Conservation (phyloP, 2,113 vertebrate genomes). For the Cephalopholis sonnerati region DNA sequence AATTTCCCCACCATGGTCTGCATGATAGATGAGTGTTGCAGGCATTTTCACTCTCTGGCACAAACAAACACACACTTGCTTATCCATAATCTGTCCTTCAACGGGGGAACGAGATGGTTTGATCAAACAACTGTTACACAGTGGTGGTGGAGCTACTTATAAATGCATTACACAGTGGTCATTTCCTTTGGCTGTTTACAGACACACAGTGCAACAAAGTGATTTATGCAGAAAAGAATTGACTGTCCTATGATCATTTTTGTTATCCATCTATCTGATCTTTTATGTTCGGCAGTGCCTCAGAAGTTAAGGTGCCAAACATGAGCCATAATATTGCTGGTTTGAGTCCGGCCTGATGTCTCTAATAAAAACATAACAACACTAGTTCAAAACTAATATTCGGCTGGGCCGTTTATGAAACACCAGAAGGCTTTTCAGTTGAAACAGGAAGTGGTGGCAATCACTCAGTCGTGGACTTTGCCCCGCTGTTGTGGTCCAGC, state of each 20-base stretch:
- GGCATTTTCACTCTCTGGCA: neutral
- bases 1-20: conserved; percentile 19
- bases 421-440: too few species aligned
- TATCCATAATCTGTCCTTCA: conserved; percentile 60
- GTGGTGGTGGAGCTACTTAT: conserved; percentile 27
- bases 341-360: too few species aligned
- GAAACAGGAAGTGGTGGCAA: too few species aligned
- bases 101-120: conserved; percentile 41
- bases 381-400: too few species aligned
- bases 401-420: too few species aligned
- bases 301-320: neutral
- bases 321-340: neutral
- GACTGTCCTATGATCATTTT: neutral
- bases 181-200: conserved; percentile 25
- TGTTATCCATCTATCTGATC: neutral
- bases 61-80: conserved; percentile 17
- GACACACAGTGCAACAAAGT: neutral
- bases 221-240: neutral
- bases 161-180: conserved; percentile 60
- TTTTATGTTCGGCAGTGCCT: too few species aligned
- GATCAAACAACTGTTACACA: conserved; percentile 60
- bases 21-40: conserved; percentile 49
- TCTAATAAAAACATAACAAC: too few species aligned
- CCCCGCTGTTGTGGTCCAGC: too few species aligned
- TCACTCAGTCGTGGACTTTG: too few species aligned